Evolutionary conservation across 2,113 vertebrate species (phyloP).

Genomic region (Tragelaphus buxtoni): DNA sequence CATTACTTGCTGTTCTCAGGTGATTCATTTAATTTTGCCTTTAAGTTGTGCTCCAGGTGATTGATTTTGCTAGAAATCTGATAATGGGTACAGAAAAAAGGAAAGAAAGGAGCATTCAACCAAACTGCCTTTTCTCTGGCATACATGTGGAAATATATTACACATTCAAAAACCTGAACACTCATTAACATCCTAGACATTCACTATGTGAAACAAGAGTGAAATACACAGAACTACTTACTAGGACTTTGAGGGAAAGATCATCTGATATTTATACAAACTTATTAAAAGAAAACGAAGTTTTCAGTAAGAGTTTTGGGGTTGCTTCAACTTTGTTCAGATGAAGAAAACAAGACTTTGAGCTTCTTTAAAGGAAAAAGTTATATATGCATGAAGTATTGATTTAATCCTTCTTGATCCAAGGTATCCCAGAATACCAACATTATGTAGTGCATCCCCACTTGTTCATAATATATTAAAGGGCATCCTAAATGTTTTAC

Average conservation of each 20-base stretch:
- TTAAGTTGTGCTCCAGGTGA: background rate
- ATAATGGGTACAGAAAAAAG: background rate
- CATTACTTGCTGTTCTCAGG: background rate
- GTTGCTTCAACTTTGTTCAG: background rate
- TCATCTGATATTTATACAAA: background rate
- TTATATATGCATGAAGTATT: conserved; percentile 26
- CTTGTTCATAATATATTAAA: conserved; percentile 50
- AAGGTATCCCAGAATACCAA: background rate
- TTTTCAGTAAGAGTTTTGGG: background rate
- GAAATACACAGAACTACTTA: background rate
- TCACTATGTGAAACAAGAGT: background rate
- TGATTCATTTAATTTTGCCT: background rate
- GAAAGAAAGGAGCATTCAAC: background rate
- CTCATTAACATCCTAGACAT: background rate
- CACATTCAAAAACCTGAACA: background rate
- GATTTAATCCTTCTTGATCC: conserved; percentile 25
- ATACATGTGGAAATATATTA: background rate
- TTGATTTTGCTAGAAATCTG: background rate
- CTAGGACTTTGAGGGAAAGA: background rate
- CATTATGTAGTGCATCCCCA: background rate
- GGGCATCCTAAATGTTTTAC: background rate
- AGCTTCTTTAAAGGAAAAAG: background rate
- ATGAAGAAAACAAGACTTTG: conserved; percentile 29
- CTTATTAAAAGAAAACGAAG: conserved; percentile 19
- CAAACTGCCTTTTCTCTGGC: background rate